Conservation (phyloP, 2,797 vertebrate species). For the Chromis chromis region DNA sequence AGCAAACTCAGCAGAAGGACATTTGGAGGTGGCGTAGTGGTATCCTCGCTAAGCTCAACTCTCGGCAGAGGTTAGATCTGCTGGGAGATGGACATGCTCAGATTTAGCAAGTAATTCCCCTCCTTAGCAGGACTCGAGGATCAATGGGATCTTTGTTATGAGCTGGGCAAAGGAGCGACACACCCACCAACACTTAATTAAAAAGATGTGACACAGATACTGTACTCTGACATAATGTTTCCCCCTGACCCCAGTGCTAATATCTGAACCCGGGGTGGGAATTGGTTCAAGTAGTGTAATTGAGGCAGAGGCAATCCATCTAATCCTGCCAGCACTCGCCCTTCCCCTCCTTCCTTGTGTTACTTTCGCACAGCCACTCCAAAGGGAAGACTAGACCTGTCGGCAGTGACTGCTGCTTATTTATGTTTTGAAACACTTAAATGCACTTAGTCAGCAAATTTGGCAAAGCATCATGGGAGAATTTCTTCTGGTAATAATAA, state of each 20-base stretch:
- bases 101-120: slow-evolving; percentile 72
- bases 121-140: slow-evolving; percentile 37
- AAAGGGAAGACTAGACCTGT: slow-evolving; percentile 60
- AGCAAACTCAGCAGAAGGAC: slow-evolving; percentile 74
- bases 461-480: slow-evolving; percentile 24
- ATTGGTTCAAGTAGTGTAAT: slow-evolving; percentile 64
- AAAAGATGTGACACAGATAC: slow-evolving; percentile 72
- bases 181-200: slow-evolving; percentile 72
- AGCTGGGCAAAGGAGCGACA: slow-evolving; percentile 42
- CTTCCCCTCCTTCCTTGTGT: slow-evolving; percentile 13
- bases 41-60: slow-evolving; percentile 62
- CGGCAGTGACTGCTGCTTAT: slow-evolving; percentile 51
- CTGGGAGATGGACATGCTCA: slow-evolving; percentile 73
- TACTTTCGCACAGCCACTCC: slow-evolving; percentile 28
- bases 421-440: slow-evolving; percentile 61
- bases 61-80: slow-evolving; percentile 66
- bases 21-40: slow-evolving; percentile 70
- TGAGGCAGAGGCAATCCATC: slow-evolving; percentile 60
- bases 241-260: slow-evolving; percentile 54
- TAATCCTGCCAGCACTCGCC: slow-evolving; percentile 61
- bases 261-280: slow-evolving; percentile 49
- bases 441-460: slow-evolving; percentile 50
- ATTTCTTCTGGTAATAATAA: slow-evolving; percentile 48
- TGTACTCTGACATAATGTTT: slow-evolving; percentile 55
- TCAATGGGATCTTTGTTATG: slow-evolving; percentile 74